A percentile compares a stretch with the other conserved stretches of the same genome.
Evolutionary conservation across 1,140 invertebrate species (phyloP).

Genomic region (Monomorium pharaonis): DNA sequence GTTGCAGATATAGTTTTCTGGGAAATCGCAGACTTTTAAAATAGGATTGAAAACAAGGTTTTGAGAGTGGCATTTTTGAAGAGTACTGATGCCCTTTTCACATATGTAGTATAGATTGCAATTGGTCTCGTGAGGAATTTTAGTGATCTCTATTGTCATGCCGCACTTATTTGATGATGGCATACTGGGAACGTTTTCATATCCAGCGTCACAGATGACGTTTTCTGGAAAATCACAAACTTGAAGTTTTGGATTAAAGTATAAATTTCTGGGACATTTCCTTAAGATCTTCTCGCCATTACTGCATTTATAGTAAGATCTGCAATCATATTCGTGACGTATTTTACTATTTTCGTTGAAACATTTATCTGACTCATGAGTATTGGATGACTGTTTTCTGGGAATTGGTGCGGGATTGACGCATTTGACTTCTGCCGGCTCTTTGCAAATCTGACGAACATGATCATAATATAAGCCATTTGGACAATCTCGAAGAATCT

Average conservation of each 20-base stretch:
- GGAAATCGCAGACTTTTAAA: conserved; percentile 80
- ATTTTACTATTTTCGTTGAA: conserved; percentile 49
- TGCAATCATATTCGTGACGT: conserved; percentile 84
- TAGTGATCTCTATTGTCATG: not conserved
- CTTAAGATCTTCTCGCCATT: conserved; percentile 83
- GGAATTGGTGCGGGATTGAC: not conserved
- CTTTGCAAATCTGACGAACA: conserved; percentile 80
- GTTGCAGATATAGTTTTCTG: conserved; percentile 58
- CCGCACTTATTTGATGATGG: not conserved
- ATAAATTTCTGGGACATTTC: conserved; percentile 79
- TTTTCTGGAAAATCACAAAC: conserved; percentile 78
- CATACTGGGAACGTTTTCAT: not conserved
- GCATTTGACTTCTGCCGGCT: conserved; percentile 64
- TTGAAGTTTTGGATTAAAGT: conserved; percentile 84
- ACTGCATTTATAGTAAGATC: conserved; percentile 85
- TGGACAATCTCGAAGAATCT: conserved; percentile 83
- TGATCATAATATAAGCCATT: conserved; percentile 84
- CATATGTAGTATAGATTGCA: conserved; percentile 86
- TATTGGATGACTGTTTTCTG: not conserved
- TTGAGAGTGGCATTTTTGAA: conserved; percentile 81
- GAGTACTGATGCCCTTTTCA: conserved; percentile 81
- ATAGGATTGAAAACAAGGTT: conserved; percentile 84
- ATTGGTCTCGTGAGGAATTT: conserved; percentile 80
- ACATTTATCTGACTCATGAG: not conserved
- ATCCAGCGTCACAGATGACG: conserved; percentile 66